Base-by-base conservation (phyloP, 2,888 invertebrate genomes). In the Pseudococcus jackbeardsleyi region DNA sequence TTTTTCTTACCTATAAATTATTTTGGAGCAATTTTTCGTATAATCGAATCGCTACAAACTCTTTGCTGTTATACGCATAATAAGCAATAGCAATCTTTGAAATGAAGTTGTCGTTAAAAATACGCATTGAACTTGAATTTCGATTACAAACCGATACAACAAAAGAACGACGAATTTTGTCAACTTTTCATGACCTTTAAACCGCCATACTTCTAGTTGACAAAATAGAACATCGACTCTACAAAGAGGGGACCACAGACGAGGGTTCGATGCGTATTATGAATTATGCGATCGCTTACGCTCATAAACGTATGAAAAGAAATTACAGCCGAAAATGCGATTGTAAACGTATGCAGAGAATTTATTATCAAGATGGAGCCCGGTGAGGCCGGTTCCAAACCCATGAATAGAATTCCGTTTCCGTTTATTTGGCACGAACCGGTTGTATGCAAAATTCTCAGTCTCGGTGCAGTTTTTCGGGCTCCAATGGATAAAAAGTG, bases 391-490 rank as follows among this genome's bases (percentile, higher is more conserved):
- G 72, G 11, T 72, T 72, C 6, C 12, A 26, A 79, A 42, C 4
- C 42, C 42, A 39, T 79, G 79, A 79, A 79, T 79, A 79, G 42
- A 79, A 79, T 42, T 79, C 79, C 79, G 19, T 79, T 79, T 79
- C 79, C 79, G 79, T 79, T 42, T 33, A n/a, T 72, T 15, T 11
- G 68, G 72, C 79, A 42, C n/a, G 79, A 79, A 79, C 79, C 79
- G 79, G 42, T 79, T 79, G 8, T 79, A 42, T 72, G 68, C 68
- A 72, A 72, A 72, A 72, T 72, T 72, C 26, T 72, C 84, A 33
- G 26, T n/a, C 22, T 46, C 19, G 2, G 48, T 50, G 48, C 84
- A 48, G 50, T 72, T 72, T 84, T 84, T 59, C 19, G 59, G 54
- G 6, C 50, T 8, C n/a, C 42, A 4, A 54, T 1, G n/a, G 19